Conservation (phyloP, 2,888 invertebrate species). For the Polydrusus tereticollis region DNA sequence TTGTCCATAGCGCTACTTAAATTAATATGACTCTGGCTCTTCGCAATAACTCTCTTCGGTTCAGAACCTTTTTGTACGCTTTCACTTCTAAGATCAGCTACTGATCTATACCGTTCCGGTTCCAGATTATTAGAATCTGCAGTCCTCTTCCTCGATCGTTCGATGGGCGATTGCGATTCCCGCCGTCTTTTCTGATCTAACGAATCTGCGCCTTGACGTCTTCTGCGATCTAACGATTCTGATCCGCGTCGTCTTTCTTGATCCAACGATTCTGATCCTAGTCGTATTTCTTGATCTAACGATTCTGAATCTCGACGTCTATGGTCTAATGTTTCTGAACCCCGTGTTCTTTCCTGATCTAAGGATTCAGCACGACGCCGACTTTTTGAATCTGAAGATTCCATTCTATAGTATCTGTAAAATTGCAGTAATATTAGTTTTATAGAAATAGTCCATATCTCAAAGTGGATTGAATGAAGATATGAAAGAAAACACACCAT, state of each 20-base stretch:
- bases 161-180: constrained; percentile 6
- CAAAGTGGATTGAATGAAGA: no score
- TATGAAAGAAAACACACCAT: no score
- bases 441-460: no score
- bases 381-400: no score
- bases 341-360: no score
- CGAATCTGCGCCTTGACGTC: constrained; percentile 25
- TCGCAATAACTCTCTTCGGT: constrained; percentile 29
- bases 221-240: neutral
- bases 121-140: constrained; percentile 51
- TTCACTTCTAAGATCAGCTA: constrained; percentile 61
- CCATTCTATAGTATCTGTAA: neutral
- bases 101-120: constrained; percentile 61
- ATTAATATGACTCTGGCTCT: constrained; percentile 67
- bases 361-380: no score
- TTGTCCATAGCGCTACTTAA: constrained; percentile 55
- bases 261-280: neutral
- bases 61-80: constrained; percentile 34
- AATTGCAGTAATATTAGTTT: no score
- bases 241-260: neutral
- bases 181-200: constrained; percentile 9
- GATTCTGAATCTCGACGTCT: neutral
- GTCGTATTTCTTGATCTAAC: neutral
- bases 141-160: neutral
- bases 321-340: neutral